Conservation (phyloP, 2,888 invertebrate genomes). For the Caenorhabditis sulstoni region DNA sequence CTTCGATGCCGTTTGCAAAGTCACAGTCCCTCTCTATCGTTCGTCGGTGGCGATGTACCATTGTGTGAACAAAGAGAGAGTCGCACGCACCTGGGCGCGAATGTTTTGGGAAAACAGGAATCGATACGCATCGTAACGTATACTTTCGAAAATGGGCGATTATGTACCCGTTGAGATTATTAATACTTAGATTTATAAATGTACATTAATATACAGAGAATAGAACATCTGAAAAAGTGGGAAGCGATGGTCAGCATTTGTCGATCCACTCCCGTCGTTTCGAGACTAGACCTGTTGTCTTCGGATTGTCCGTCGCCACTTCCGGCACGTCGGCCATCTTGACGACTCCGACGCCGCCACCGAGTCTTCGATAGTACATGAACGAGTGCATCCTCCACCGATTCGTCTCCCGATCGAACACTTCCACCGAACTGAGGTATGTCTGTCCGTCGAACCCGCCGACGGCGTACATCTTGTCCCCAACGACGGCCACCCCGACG, state of each 20-base stretch:
- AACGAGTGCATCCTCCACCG: slow-evolving; percentile 63
- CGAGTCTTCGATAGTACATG: slow-evolving; percentile 65
- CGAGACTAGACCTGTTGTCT: not conserved
- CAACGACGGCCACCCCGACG: slow-evolving; percentile 95
- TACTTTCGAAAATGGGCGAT: too few relatives aligned
- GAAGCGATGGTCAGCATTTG: not conserved
- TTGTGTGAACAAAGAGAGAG: too few relatives aligned
- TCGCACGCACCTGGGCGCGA: too few relatives aligned
- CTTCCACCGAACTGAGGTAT: slow-evolving; percentile 96
- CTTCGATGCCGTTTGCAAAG: too few relatives aligned
- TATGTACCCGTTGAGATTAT: too few relatives aligned
- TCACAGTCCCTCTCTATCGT: too few relatives aligned
- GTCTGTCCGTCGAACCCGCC: slow-evolving; percentile 99
- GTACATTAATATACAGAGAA: not conserved
- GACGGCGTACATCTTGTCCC: slow-evolving; percentile 96
- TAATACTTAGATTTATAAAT: too few relatives aligned
- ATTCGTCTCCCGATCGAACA: slow-evolving; percentile 62
- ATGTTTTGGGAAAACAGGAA: too few relatives aligned
- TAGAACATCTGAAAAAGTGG: too few relatives aligned
- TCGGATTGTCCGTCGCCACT: not conserved
- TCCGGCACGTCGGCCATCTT: slow-evolving; percentile 36
- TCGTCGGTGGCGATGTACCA: too few relatives aligned
- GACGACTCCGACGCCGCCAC: slow-evolving; percentile 67
- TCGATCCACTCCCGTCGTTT: slow-evolving; percentile 23
- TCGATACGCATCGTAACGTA: too few relatives aligned